Percentiles rank a stretch among this genome's conserved stretches.
Evolutionary conservation across 2,797 vertebrate species (phyloP).

Genomic region (Oreochromis grahami): DNA sequence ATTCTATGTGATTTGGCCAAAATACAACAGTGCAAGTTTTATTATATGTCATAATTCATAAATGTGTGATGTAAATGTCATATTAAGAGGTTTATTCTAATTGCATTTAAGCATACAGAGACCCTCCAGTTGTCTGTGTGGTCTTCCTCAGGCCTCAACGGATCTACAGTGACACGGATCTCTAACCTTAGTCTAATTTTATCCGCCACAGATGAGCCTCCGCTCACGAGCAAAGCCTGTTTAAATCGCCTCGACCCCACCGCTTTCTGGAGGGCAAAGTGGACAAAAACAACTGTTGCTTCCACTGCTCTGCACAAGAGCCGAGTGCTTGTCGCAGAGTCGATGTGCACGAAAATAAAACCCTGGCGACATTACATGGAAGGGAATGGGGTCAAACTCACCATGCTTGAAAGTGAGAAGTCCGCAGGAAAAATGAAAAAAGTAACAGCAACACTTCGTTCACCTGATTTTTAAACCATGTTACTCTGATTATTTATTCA

Average conservation of each 20-base stretch:
- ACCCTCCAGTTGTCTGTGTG: background rate
- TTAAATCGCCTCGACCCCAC: constrained; percentile 59
- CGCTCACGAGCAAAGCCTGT: constrained; percentile 42
- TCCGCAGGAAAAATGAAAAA: background rate
- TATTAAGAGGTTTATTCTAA: background rate
- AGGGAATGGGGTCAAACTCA: constrained; percentile 40
- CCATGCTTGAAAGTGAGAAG: constrained; percentile 42
- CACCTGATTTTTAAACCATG: background rate
- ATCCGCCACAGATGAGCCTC: constrained; percentile 35
- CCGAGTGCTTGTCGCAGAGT: background rate
- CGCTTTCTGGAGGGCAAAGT: constrained; percentile 10
- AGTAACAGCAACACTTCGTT: background rate
- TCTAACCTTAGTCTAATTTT: constrained; percentile 60
- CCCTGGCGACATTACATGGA: background rate
- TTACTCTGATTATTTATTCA: rapidly evolving
- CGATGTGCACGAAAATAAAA: background rate
- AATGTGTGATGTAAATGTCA: background rate
- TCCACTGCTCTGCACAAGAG: background rate
- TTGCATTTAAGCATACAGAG: background rate
- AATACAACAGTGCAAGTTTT: background rate
- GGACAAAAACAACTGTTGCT: constrained; percentile 9
- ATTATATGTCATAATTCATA: background rate
- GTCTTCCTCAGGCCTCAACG: background rate
- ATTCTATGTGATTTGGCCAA: background rate
- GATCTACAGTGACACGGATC: constrained; percentile 50